These are phyloP conservation scores for Verasper variegatus DNA, from an alignment of 2,113 vertebrate species.

Conservation along the genomic window DNA sequence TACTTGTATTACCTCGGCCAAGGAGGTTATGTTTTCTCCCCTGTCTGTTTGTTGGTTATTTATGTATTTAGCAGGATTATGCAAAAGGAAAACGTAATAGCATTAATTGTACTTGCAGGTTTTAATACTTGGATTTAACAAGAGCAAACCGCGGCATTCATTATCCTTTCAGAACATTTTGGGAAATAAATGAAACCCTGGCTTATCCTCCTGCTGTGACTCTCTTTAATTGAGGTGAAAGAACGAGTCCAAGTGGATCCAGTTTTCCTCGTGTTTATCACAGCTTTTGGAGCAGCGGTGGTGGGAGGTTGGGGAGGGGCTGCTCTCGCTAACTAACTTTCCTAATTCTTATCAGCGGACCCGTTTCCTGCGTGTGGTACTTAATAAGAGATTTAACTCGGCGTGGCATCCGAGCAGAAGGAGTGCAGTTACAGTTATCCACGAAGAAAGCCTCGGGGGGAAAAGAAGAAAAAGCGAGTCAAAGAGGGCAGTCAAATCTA, in stretches of 20 bases:
- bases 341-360: conserved; percentile 63
- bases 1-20: too few relatives aligned
- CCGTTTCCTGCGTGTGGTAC: conserved; percentile 66
- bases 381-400: conserved; percentile 66
- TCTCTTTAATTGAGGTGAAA: conserved; percentile 55
- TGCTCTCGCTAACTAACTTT: conserved; percentile 45
- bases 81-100: not conserved
- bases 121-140: not conserved
- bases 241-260: conserved; percentile 20
- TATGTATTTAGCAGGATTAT: too few relatives aligned
- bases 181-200: conserved; percentile 29
- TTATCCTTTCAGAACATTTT: not conserved
- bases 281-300: conserved; percentile 1
- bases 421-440: conserved; percentile 57
- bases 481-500: conserved; percentile 50
- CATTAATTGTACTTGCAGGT: conserved; percentile 9
- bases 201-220: conserved; percentile 14
- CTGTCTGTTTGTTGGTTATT: too few relatives aligned
- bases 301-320: conserved; percentile 19
- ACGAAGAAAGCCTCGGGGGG: not conserved
- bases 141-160: not conserved
- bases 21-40: too few relatives aligned
- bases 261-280: conserved; percentile 41
- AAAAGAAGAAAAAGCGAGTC: not conserved
- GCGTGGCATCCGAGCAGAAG: conserved; percentile 44